Percentiles rank a stretch among this genome's conserved stretches.
phyloP scores from a whole-genome alignment of 2,113 vertebrate genomes.

The Blennius ocellaris region DNA sequence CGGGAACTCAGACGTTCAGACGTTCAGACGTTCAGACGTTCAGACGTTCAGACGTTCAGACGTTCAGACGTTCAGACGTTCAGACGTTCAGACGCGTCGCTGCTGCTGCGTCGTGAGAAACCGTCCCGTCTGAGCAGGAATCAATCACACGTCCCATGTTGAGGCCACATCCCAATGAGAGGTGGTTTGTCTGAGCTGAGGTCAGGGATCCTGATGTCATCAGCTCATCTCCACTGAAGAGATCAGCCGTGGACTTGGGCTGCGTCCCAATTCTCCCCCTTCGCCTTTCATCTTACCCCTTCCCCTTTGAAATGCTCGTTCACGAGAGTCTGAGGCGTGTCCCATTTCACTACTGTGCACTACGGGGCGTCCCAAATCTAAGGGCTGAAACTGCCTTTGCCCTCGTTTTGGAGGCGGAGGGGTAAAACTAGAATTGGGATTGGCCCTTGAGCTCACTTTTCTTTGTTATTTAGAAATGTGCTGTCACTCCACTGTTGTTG shows the following conservation, averaged over 20 bases:
- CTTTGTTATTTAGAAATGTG: not conserved
- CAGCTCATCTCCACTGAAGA: not conserved
- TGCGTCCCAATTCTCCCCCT: no score
- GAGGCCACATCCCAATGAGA: conserved; percentile 23
- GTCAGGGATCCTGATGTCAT: conserved; percentile 17
- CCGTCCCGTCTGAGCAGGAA: conserved; percentile 13
- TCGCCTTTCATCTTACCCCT: no score
- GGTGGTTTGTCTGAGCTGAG: conserved; percentile 35
- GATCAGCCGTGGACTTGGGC: not conserved
- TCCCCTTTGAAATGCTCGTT: no score
- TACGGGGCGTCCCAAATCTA: no score
- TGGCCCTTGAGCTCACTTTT: not conserved
- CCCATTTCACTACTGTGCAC: no score
- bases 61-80: not conserved
- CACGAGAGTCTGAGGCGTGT: no score
- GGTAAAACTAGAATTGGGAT: no score
- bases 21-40: not conserved
- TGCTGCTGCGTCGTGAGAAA: conserved; percentile 12
- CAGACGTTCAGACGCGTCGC: not conserved
- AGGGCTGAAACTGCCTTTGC: no score
- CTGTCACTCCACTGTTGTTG: no score
- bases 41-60: not conserved
- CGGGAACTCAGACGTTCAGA: conserved; percentile 5
- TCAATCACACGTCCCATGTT: conserved; percentile 25
- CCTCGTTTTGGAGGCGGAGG: no score